phyloP scores from a whole-genome alignment of 2,113 vertebrate species.

The Sinocyclocheilus grahami region DNA sequence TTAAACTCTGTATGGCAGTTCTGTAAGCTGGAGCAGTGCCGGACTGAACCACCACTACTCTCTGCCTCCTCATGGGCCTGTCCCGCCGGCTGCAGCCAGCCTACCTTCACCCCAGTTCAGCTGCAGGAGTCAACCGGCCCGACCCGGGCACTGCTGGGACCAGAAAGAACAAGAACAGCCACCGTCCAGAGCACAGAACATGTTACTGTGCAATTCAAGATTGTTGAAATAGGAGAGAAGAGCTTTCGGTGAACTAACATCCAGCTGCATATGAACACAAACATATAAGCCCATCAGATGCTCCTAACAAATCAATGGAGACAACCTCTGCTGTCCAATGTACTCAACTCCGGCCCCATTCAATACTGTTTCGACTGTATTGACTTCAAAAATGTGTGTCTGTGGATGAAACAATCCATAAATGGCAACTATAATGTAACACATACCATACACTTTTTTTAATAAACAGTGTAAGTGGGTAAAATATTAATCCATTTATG shows the following conservation, averaged over 20 bases:
- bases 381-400: constrained; percentile 27
- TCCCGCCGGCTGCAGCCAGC: background rate
- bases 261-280: constrained; percentile 22
- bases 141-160: background rate
- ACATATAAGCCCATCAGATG: constrained; percentile 11
- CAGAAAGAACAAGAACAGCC: background rate
- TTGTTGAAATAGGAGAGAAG: background rate
- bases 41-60: constrained; percentile 42
- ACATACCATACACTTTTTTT: background rate
- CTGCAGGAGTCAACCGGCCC: background rate
- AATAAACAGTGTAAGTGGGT: background rate
- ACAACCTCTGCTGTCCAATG: constrained; percentile 54
- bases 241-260: constrained; percentile 11
- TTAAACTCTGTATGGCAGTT: constrained; percentile 51
- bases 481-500: background rate
- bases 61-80: constrained; percentile 50
- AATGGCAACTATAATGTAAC: background rate
- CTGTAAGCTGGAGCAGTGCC: constrained; percentile 37
- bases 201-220: background rate
- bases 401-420: background rate
- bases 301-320: constrained; percentile 60
- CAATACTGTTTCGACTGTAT: constrained; percentile 65
- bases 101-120: background rate
- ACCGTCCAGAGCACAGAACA: background rate
- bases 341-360: constrained; percentile 33